Evolutionary conservation across 2,888 invertebrate species (phyloP).

Genomic region (Hyposoter dolosus): DNA sequence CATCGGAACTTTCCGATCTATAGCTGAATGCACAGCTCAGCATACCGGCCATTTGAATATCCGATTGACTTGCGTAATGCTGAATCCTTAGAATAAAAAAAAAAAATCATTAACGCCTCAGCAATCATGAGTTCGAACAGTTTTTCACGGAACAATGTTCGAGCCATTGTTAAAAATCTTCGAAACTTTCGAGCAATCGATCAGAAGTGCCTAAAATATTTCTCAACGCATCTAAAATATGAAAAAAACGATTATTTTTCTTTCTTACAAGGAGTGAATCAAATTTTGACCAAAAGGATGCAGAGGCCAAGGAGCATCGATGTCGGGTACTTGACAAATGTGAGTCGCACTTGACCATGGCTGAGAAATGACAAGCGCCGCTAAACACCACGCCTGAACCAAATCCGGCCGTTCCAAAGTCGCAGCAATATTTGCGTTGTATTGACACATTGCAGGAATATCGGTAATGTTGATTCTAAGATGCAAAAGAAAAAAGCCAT

Average conservation of each 20-base stretch:
- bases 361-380: conserved; percentile 88
- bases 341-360: conserved; percentile 76
- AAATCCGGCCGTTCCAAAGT: conserved; percentile 91
- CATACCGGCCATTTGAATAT: conserved; percentile 98
- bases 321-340: conserved; percentile 77
- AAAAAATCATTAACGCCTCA: not conserved
- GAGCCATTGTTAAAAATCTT: no score
- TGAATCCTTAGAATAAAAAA: conserved; percentile 87
- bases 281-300: conserved; percentile 95
- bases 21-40: conserved; percentile 94
- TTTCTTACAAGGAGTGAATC: conserved; percentile 93
- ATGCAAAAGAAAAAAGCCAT: not conserved
- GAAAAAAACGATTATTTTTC: no score
- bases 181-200: not conserved
- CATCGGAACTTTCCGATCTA: conserved; percentile 86
- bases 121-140: no score
- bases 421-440: conserved; percentile 92
- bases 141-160: no score
- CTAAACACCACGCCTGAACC: conserved; percentile 95
- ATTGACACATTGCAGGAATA: conserved; percentile 89
- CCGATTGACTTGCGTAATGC: conserved; percentile 92
- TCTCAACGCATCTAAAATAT: no score
- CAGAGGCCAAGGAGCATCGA: conserved; percentile 90
- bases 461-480: conserved; percentile 80
- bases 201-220: not conserved